Percentiles rank a stretch among this genome's conserved stretches.
Evolutionary conservation across 2,113 vertebrate species (phyloP).

Genomic region (Saccopteryx leptura): DNA sequence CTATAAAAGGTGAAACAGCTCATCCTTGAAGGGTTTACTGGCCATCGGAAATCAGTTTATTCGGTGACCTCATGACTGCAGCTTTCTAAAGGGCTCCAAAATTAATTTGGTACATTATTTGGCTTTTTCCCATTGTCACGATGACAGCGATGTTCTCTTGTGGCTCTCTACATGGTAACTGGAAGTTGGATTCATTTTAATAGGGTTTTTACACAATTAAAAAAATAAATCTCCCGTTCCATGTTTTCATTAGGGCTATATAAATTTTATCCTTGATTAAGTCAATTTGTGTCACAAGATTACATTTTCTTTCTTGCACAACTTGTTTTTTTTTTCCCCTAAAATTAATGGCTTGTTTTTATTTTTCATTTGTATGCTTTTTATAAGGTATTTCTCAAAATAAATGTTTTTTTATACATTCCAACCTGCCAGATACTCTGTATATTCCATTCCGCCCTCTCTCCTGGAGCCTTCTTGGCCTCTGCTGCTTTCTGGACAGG

Average conservation of each 20-base stretch:
- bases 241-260: background rate
- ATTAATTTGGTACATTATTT: background rate
- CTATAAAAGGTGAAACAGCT: background rate
- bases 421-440: background rate
- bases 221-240: background rate
- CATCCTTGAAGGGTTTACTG: background rate
- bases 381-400: background rate
- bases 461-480: background rate
- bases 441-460: background rate
- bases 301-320: background rate
- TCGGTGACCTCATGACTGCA: background rate
- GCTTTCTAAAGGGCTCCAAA: background rate
- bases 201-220: background rate
- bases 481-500: background rate
- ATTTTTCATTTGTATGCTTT: slow-evolving; percentile 24
- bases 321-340: background rate
- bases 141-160: background rate
- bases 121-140: background rate
- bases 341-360: slow-evolving; percentile 16
- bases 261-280: background rate
- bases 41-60: background rate
- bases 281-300: background rate
- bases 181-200: background rate
- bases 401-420: background rate
- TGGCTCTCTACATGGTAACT: background rate